Conservation (phyloP, 2,797 vertebrate genomes). For the Halcyon badia region DNA sequence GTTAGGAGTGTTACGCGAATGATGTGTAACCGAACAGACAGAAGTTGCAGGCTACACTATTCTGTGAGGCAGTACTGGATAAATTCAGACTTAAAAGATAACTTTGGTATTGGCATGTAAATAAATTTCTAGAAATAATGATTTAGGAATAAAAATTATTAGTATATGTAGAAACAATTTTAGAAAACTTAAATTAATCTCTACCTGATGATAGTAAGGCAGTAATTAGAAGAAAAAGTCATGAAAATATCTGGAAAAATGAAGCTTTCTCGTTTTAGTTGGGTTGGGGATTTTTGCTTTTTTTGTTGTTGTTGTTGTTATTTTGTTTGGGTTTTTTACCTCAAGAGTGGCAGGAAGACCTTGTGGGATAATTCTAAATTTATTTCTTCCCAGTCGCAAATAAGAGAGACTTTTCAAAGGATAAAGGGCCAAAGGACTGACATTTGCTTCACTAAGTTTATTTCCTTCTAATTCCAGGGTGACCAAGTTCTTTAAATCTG, state of each 20-base stretch:
- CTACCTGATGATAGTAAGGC: background rate
- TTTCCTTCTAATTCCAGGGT: constrained; percentile 97
- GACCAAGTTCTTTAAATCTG: constrained; percentile 88
- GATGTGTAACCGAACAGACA: background rate
- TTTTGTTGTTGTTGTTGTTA: background rate
- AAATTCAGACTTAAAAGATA: background rate
- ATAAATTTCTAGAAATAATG: background rate
- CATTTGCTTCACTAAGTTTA: constrained; percentile 89
- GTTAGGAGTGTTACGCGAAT: background rate
- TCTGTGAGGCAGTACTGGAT: background rate
- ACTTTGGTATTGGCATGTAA: background rate
- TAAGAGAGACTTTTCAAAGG: constrained; percentile 88
- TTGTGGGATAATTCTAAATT: constrained; percentile 93
- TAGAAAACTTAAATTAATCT: background rate
- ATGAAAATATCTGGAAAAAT: background rate
- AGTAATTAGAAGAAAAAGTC: background rate
- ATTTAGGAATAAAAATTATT: background rate
- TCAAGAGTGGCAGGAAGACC: constrained; percentile 90
- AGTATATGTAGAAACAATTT: background rate
- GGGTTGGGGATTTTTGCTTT: background rate
- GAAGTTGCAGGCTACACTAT: background rate
- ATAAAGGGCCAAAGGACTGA: constrained; percentile 87
- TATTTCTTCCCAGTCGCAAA: constrained; percentile 91
- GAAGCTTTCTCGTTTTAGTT: background rate
- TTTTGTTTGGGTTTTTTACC: constrained; percentile 75